Evolutionary conservation across 2,888 invertebrate species (phyloP), one percentile per base, ranked within the genome.

Genomic region (Eueremaeus valkanovi): DNA sequence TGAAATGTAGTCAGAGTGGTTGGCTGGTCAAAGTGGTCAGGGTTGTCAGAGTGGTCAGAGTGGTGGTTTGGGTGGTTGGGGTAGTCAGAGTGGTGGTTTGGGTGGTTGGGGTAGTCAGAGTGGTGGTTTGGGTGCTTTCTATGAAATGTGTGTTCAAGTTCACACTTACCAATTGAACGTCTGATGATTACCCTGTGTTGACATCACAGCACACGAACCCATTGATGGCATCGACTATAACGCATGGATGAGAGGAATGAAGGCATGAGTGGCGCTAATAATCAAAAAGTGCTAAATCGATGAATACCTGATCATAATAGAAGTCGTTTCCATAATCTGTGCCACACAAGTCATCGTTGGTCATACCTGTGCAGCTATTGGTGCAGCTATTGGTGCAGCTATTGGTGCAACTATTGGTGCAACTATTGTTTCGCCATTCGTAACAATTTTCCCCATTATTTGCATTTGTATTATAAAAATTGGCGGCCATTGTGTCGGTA

Each of bases 111-210:
- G n/a, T n/a, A n/a, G n/a, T n/a, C n/a, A n/a, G n/a, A n/a, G n/a
- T n/a, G n/a, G n/a, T n/a, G n/a, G n/a, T n/a, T n/a, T n/a, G n/a
- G n/a, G n/a, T n/a, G n/a, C n/a, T n/a, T n/a, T n/a, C n/a, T n/a
- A n/a, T n/a, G n/a, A n/a, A n/a, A n/a, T n/a, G n/a, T n/a, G n/a
- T n/a, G n/a, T n/a, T n/a, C n/a, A n/a, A n/a, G n/a, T n/a, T n/a
- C n/a, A n/a, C n/a, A n/a, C n/a, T n/a, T n/a, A n/a, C n/a, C n/a
- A n/a, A 24, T 9, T 58, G 9, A 58, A 9, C 16, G 66, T 11
- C 33, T 66, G 66, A 36, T 66, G 16, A 66, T 66, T 66, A 66
- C 66, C 66, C 66, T 66, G 66, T 66, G 33, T 33, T 66, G 66
- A 66, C 66, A 66, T 66, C 66, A 66, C 66, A n/a, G 36, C 66